A percentile compares a stretch with the other conserved stretches of the same genome.
Evolutionary conservation across 2,113 vertebrate genomes (phyloP).

Genomic region (Esox niger): DNA sequence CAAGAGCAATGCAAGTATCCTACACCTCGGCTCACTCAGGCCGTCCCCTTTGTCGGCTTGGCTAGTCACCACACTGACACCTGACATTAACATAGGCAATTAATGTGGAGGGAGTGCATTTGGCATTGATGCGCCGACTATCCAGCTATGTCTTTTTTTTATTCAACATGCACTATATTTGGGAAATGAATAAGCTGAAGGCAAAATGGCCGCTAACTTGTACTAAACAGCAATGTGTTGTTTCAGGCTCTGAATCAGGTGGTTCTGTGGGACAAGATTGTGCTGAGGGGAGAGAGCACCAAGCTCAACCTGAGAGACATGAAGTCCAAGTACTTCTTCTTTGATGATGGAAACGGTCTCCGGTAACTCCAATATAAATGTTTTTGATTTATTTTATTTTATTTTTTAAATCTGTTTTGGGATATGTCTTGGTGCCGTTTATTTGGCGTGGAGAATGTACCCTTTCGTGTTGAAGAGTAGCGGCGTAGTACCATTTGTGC

Average conservation of each 20-base stretch:
- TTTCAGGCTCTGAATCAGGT: conserved; percentile 92
- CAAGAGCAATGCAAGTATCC: conserved; percentile 87
- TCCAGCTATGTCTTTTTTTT: too few species aligned
- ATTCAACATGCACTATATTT: too few species aligned
- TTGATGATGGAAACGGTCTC: conserved; percentile 96
- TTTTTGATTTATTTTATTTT: too few species aligned
- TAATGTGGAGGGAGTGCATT: too few species aligned
- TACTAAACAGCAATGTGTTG: neutral
- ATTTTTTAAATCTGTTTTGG: neutral
- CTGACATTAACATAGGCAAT: too few species aligned
- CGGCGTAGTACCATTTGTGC: neutral
- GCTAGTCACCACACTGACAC: too few species aligned
- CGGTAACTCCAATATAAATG: conserved; percentile 77
- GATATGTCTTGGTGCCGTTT: neutral
- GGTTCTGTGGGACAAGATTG: conserved; percentile 96
- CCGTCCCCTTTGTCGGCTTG: too few species aligned
- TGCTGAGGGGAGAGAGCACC: conserved; percentile 89
- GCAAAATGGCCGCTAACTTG: neutral
- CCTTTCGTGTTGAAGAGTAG: too few species aligned
- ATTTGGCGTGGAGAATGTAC: too few species aligned
- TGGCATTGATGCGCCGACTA: too few species aligned
- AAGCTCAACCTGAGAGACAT: conserved; percentile 87
- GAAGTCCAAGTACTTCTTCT: conserved; percentile 98
- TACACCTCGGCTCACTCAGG: neutral
- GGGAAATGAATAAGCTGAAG: neutral